Conservation (phyloP, 2,888 invertebrate genomes). For the Heliconius charithonia region DNA sequence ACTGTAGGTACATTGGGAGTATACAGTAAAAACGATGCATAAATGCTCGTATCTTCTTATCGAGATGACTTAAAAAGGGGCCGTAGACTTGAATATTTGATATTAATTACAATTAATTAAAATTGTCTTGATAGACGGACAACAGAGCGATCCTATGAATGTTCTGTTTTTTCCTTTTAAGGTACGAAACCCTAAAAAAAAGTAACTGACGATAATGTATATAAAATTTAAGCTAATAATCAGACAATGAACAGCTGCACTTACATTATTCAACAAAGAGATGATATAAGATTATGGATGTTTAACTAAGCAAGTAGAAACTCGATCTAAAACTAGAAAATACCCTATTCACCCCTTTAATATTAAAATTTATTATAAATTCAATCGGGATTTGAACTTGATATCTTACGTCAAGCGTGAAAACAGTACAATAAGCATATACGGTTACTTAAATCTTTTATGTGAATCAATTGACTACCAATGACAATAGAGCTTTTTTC, state of each 20-base stretch:
- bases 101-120: no score
- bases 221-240: neutral
- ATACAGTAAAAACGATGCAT: no score
- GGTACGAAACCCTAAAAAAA: no score
- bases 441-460: conserved; percentile 29
- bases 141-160: no score
- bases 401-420: conserved; percentile 38
- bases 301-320: conserved; percentile 15
- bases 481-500: neutral
- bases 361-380: conserved; percentile 28
- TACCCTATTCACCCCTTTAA: conserved; percentile 29
- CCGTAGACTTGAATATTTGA: no score
- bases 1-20: no score
- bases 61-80: no score
- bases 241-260: neutral
- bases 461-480: conserved; percentile 16
- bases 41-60: no score
- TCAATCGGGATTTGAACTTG: conserved; percentile 37
- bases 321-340: conserved; percentile 25
- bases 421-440: conserved; percentile 37
- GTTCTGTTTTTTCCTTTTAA: no score
- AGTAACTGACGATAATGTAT: neutral
- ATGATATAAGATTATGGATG: conserved; percentile 5
- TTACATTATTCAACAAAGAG: neutral
- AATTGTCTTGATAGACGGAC: no score